Evolutionary conservation across 1,140 invertebrate species (phyloP), one percentile per base, ranked within the genome.

Genomic region (Marisa cornuarietis): DNA sequence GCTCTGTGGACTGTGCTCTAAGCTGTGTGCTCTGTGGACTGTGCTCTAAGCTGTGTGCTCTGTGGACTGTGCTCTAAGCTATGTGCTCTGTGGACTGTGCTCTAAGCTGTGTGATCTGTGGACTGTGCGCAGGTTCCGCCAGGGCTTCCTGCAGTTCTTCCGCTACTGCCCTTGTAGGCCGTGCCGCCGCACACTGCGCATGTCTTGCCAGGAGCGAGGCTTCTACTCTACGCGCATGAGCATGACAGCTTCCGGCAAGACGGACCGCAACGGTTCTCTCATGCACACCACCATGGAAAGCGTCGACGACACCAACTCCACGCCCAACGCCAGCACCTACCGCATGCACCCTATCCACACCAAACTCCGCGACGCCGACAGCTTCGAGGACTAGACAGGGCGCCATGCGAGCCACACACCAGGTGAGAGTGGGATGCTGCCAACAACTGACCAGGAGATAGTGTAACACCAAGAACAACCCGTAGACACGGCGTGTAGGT

Each of bases 61-160:
- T 42, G 31, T 42, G 31, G 5, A 42, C 31, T 42, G 31, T 42
- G 31, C 31, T 42, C 31, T 2, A 5, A 42, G 8, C 54, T 11
- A 8, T 58, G 54, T 58, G 54, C 11, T 58, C 54, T 58, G 54
- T 18, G 11, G 8, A 42, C 16, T 58, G 54, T 58, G 54, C 8
- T 18, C 54, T 14, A 58, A 58, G 9, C 54, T 66, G 24, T 72
- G 22, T 62, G 69, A 71, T 31, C 14, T 22, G 9, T 71, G 76
- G 69, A 49, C 18, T 75, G 68, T 76, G 83, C 83, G 54, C 82
- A 88, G 87, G 76, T 88, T 88, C 73, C 80, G 88, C 16, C 87
- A 89, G 78, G 88, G 88, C 22, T 89, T 89, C 71, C 83, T 87
- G 26, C 81, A 83, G 20, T 83, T 86, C 22, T 89, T 89, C 78